Evolutionary conservation across 2,888 invertebrate genomes (phyloP).

Genomic region (Dryococelus australis): DNA sequence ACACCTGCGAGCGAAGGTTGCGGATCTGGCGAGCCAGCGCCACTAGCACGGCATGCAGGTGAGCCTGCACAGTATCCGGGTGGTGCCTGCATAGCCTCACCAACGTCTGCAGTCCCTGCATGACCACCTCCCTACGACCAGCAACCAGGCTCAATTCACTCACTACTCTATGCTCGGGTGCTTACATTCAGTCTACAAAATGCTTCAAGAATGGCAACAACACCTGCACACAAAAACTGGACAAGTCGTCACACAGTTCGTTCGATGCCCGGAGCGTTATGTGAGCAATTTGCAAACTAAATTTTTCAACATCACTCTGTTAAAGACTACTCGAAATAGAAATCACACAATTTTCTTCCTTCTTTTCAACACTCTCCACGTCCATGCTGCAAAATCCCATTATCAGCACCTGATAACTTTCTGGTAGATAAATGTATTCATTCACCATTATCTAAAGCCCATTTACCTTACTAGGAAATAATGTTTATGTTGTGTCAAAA

Average conservation of each 20-base stretch:
- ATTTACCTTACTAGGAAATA: no score
- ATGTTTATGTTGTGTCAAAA: no score
- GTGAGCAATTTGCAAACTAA: no score
- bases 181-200: conserved; percentile 68
- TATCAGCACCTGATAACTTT: no score
- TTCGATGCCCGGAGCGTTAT: no score
- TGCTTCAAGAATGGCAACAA: conserved; percentile 74
- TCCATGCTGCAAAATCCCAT: no score
- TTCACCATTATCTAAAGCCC: no score
- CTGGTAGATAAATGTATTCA: no score
- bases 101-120: conserved; percentile 74
- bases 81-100: conserved; percentile 74
- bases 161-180: conserved; percentile 71
- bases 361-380: no score
- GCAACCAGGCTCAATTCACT: conserved; percentile 68
- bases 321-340: no score
- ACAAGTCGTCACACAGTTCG: conserved; percentile 67
- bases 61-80: conserved; percentile 67
- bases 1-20: conserved; percentile 92
- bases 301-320: no score
- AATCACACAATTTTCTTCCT: no score
- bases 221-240: conserved; percentile 74
- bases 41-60: conserved; percentile 72
- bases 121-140: conserved; percentile 71
- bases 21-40: conserved; percentile 79